Conservation (phyloP, 1,140 invertebrate species). For the Drosophila ananassae region DNA sequence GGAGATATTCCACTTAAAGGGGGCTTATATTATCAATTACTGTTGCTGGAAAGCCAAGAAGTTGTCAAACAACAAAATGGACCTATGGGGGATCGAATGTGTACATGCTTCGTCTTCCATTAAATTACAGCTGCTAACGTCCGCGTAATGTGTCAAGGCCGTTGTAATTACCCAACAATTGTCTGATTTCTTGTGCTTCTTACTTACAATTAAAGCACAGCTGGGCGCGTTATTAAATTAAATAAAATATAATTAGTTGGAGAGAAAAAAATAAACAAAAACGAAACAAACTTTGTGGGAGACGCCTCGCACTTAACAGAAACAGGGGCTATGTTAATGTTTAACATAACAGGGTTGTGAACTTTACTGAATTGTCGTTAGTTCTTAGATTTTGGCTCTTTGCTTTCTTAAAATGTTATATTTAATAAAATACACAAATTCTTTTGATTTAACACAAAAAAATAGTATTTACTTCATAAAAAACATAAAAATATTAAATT, state of each 20-base stretch:
- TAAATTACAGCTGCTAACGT: constrained; percentile 11
- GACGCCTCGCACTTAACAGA: not conserved
- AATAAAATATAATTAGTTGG: not conserved
- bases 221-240: constrained; percentile 11
- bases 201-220: constrained; percentile 10
- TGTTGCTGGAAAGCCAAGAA: not conserved
- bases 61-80: too few species aligned
- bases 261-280: constrained; percentile 10
- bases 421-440: too few species aligned
- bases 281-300: constrained; percentile 3
- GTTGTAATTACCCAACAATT: constrained; percentile 9
- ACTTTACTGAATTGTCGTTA: not conserved
- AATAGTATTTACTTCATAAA: too few species aligned
- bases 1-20: not conserved
- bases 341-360: not conserved
- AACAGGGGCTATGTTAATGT: not conserved
- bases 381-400: too few species aligned
- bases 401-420: too few species aligned
- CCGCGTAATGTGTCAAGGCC: constrained; percentile 32
- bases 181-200: constrained; percentile 4
- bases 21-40: not conserved
- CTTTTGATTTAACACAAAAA: too few species aligned
- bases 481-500: too few species aligned
- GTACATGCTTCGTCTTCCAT: constrained; percentile 1
- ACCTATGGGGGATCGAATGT: too few species aligned